phyloP scores from a whole-genome alignment of 2,113 vertebrate species.

The Mormoops blainvillei region DNA sequence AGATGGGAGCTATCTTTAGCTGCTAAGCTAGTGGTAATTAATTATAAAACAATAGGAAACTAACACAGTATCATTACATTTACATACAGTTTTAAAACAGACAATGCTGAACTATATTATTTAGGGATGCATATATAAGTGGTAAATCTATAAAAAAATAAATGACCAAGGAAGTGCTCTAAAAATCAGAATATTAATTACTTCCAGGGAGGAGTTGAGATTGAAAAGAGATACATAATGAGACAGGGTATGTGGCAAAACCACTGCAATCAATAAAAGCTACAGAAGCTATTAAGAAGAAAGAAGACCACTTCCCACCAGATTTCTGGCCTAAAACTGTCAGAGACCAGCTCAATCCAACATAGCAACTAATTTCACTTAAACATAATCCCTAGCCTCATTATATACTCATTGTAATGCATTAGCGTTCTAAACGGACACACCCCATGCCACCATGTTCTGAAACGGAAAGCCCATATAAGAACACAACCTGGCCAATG shows the following conservation, averaged over 20 bases:
- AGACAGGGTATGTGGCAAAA: neutral
- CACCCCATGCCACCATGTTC: neutral
- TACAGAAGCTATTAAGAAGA: neutral
- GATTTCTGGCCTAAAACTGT: neutral
- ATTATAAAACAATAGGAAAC: neutral
- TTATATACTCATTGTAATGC: neutral
- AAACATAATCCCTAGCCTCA: neutral
- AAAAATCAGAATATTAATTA: slow-evolving; percentile 30
- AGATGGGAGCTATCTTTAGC: neutral
- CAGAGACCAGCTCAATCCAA: neutral
- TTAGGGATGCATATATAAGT: neutral
- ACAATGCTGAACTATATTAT: neutral
- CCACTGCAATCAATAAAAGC: neutral
- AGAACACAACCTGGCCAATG: neutral
- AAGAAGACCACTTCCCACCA: neutral
- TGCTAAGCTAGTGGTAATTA: neutral
- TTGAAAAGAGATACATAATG: neutral
- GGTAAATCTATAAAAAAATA: neutral
- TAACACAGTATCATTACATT: neutral
- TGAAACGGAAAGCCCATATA: neutral
- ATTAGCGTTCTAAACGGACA: neutral
- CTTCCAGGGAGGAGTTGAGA: neutral
- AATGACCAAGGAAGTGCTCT: neutral
- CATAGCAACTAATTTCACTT: neutral
- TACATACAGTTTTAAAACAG: slow-evolving; percentile 1